phyloP scores from a whole-genome alignment of 2,797 vertebrate species.

The Tokudaia tokunoshimensis region DNA sequence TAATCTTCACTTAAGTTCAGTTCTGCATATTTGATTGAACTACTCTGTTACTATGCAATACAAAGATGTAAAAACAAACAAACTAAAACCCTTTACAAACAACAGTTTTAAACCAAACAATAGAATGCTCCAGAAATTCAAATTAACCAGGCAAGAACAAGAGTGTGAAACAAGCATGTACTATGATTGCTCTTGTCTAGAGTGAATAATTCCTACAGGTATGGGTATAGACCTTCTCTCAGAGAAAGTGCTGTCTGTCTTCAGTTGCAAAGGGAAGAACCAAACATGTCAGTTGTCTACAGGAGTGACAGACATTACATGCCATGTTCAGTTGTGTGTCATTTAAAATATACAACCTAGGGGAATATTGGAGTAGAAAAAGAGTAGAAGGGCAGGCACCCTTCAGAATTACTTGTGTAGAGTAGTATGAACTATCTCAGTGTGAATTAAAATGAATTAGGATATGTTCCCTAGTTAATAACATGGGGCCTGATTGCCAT shows the following conservation, averaged over 20 bases:
- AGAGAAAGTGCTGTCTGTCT: constrained; percentile 50
- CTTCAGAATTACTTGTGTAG: constrained; percentile 52
- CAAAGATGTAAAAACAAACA: not conserved
- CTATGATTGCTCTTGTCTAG: not conserved
- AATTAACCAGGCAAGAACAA: not conserved
- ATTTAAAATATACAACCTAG: constrained; percentile 27
- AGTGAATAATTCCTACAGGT: constrained; percentile 18
- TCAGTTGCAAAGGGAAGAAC: not conserved
- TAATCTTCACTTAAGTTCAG: constrained; percentile 56
- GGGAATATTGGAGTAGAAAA: not conserved
- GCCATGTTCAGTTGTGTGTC: not conserved
- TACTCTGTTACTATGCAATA: constrained; percentile 11
- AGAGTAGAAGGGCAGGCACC: not conserved
- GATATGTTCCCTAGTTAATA: not conserved
- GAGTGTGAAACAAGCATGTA: not conserved
- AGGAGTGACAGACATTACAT: constrained; percentile 15
- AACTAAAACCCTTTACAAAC: not conserved
- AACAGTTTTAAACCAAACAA: not conserved
- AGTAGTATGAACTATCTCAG: not conserved
- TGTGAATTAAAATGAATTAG: constrained; percentile 26
- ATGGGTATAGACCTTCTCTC: constrained; percentile 25
- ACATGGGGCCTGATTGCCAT: not conserved
- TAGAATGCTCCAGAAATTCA: constrained; percentile 38
- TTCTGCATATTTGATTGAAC: constrained; percentile 50
- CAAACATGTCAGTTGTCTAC: constrained; percentile 24